phyloP scores from a whole-genome alignment of 2,888 invertebrate species.

The Melanophora roralis region DNA sequence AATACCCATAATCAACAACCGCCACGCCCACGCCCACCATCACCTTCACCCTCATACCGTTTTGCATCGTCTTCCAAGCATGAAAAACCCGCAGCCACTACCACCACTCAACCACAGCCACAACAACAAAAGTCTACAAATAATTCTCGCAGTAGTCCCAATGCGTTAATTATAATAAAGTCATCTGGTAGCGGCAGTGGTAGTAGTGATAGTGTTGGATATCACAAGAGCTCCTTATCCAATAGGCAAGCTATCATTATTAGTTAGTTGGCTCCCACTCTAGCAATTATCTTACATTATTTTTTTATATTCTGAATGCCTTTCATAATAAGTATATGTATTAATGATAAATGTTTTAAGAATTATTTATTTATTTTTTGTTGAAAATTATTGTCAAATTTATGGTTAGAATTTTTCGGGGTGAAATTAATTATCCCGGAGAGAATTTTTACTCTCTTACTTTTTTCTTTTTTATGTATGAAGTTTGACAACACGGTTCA shows the following conservation, averaged over 20 bases:
- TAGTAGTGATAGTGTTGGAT: conserved; percentile 65
- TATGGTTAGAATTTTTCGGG: too few relatives aligned
- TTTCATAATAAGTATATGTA: too few relatives aligned
- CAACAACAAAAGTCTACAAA: conserved; percentile 43
- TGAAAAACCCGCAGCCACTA: conserved; percentile 62
- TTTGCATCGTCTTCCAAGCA: conserved; percentile 66
- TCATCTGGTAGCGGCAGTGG: conserved; percentile 62
- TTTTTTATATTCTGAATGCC: background rate
- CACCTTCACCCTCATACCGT: conserved; percentile 66
- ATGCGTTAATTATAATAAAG: conserved; percentile 61
- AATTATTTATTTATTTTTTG: too few relatives aligned
- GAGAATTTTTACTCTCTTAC: too few relatives aligned
- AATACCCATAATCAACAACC: conserved; percentile 56
- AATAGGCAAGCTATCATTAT: conserved; percentile 66
- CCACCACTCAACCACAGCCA: conserved; percentile 49
- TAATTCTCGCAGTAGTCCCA: conserved; percentile 59
- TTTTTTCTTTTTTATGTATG: too few relatives aligned
- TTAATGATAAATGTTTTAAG: too few relatives aligned
- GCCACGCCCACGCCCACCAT: conserved; percentile 60
- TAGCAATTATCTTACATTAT: background rate
- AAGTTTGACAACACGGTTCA: too few relatives aligned
- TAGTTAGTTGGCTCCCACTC: conserved; percentile 45
- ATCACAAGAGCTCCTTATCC: conserved; percentile 66
- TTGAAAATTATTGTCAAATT: too few relatives aligned
- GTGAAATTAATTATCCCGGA: too few relatives aligned